phyloP scores from a whole-genome alignment of 2,888 invertebrate species.

The Nomada ruficornis region DNA sequence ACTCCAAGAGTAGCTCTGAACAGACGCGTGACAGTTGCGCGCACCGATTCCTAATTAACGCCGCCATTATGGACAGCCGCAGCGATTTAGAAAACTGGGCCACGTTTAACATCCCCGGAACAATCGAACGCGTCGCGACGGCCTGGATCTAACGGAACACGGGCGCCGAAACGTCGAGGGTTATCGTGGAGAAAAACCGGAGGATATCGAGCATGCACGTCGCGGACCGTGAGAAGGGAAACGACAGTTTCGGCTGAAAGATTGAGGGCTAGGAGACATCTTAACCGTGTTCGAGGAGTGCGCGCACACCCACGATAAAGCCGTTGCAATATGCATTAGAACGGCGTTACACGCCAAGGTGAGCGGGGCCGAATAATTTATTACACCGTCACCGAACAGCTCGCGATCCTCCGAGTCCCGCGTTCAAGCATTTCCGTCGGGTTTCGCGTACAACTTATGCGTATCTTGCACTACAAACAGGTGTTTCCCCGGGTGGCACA shows the following conservation, averaged over 20 bases:
- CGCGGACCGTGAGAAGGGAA: not conserved
- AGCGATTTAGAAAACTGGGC: too few relatives aligned
- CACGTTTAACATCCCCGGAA: too few relatives aligned
- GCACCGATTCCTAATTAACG: too few relatives aligned
- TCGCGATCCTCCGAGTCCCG: slow-evolving; percentile 37
- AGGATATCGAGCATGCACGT: not conserved
- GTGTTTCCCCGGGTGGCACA: too few relatives aligned
- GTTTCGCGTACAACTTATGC: not conserved
- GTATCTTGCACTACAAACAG: too few relatives aligned
- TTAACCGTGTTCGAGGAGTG: slow-evolving; percentile 69
- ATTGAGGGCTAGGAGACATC: slow-evolving; percentile 68
- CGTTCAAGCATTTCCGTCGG: slow-evolving; percentile 47
- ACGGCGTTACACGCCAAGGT: slow-evolving; percentile 67
- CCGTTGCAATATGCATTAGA: slow-evolving; percentile 70
- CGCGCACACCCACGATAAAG: slow-evolving; percentile 68
- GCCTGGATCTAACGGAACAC: too few relatives aligned
- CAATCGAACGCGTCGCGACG: too few relatives aligned
- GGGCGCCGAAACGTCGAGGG: too few relatives aligned
- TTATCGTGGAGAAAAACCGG: too few relatives aligned
- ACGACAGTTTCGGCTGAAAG: slow-evolving; percentile 13
- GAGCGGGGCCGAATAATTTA: slow-evolving; percentile 69
- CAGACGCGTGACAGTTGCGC: too few relatives aligned
- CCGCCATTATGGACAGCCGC: too few relatives aligned
- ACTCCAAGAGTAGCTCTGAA: too few relatives aligned
- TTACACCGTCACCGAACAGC: slow-evolving; percentile 38